Base-by-base conservation (phyloP, 1,140 invertebrate species). In the Tetraneura akinire region DNA sequence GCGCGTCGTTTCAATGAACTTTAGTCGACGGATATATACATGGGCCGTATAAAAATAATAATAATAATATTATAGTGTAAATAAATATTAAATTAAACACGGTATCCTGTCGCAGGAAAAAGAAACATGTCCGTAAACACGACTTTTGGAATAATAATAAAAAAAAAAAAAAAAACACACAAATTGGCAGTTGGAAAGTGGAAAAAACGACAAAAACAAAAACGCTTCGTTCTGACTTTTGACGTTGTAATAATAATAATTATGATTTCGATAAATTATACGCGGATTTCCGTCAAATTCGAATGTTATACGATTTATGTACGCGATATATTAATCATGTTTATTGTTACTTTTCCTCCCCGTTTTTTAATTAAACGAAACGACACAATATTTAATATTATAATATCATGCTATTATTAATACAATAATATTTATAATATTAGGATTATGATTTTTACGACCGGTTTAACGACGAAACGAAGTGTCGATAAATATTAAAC, bases 321-420 rank as follows among this genome's bases (percentile, higher is more conserved):
- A 37, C n/a, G 6, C 26, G 57, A 57, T 57, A 57, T 57, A 57
- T 57, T 26, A 57, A 23, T 57, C 57, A 60, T 60, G 26, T 60
- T 60, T 60, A 13, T 60, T 29, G n/a, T 60, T 60, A 26, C 26
- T 13, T 23, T n/a, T n/a, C n/a, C n/a, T n/a, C n/a, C n/a, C n/a
- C n/a, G n/a, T n/a, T n/a, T 68, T 68, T 68, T 68, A 68, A 68
- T 68, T 68, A 68, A 68, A 68, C 21, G 45, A 13, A 45, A 68
- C 64, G 37, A 45, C n/a, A n/a, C n/a, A n/a, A n/a, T n/a, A n/a
- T n/a, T n/a, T n/a, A n/a, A n/a, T n/a, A n/a, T n/a, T n/a, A 37
- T 37, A 37, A 37, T 37, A 8, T 37, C 3, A 37, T 37, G 8
- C 3, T 37, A 4, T 3, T 4, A 37, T 37, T 37, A 37, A 37